Conservation (phyloP, 2,113 vertebrate genomes). For the Heterotis niloticus region DNA sequence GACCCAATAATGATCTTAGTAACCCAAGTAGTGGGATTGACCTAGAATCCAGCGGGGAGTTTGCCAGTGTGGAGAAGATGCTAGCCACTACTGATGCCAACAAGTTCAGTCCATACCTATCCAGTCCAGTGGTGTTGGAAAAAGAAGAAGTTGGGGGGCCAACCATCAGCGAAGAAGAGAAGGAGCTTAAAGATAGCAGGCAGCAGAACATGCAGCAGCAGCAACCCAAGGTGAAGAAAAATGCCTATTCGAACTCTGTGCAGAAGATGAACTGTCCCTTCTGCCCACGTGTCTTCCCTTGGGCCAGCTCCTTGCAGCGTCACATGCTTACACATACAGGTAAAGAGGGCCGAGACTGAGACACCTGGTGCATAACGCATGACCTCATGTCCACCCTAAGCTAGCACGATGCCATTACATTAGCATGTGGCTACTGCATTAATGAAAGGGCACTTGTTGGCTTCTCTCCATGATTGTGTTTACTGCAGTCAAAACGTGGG, state of each 20-base stretch:
- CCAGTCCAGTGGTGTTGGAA: not conserved
- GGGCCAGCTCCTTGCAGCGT: slow-evolving; percentile 88
- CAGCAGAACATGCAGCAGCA: slow-evolving; percentile 20
- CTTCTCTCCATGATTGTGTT: no score
- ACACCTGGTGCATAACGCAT: not conserved
- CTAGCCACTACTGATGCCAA: slow-evolving; percentile 91
- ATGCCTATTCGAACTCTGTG: slow-evolving; percentile 82
- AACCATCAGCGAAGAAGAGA: slow-evolving; percentile 21
- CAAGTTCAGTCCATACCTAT: slow-evolving; percentile 86
- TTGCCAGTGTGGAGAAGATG: slow-evolving; percentile 96
- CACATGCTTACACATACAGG: slow-evolving; percentile 96
- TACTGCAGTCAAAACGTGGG: no score
- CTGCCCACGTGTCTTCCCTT: slow-evolving; percentile 88
- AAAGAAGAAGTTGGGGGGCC: slow-evolving; percentile 7
- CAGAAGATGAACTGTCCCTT: slow-evolving; percentile 91
- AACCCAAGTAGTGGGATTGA: slow-evolving; percentile 57
- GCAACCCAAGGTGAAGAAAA: slow-evolving; percentile 75
- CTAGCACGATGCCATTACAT: no score
- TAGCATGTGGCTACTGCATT: no score
- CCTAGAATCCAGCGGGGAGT: slow-evolving; percentile 92
- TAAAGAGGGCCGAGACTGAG: slow-evolving; percentile 53
- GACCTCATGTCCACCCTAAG: no score
- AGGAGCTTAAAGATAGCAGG: not conserved
- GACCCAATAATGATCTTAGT: not conserved
- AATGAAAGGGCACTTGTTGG: no score